A percentile compares a stretch with the other conserved stretches of the same genome.
Evolutionary conservation across 2,113 vertebrate species (phyloP).

Genomic region (Cygnus atratus): DNA sequence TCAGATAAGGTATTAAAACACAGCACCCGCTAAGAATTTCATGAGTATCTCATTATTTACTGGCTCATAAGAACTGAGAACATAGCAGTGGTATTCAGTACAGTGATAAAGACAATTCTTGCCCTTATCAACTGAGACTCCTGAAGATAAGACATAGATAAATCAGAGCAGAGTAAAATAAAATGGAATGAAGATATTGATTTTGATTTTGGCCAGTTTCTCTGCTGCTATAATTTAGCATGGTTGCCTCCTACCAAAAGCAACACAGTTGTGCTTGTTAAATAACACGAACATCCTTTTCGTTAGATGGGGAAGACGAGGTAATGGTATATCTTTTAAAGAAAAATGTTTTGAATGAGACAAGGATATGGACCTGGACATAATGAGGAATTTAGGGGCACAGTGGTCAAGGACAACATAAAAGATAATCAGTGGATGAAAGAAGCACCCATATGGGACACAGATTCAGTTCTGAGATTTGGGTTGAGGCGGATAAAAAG

Average conservation of each 20-base stretch:
- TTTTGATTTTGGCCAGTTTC: slow-evolving; percentile 1
- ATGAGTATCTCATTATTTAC: slow-evolving; percentile 47
- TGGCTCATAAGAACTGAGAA: not conserved
- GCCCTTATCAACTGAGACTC: slow-evolving; percentile 29
- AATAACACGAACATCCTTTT: not conserved
- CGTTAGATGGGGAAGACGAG: not conserved
- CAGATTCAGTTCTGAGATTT: not conserved
- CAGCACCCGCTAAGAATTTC: slow-evolving; percentile 7
- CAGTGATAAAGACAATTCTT: slow-evolving; percentile 15
- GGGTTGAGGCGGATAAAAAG: not conserved
- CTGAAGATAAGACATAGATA: slow-evolving; percentile 8
- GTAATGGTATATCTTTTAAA: not conserved
- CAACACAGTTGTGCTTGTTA: not conserved
- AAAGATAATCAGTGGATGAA: not conserved
- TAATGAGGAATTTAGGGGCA: not conserved
- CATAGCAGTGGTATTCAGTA: not conserved
- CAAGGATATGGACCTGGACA: not conserved
- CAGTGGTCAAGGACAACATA: not conserved
- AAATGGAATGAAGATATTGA: slow-evolving; percentile 3
- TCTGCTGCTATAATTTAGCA: not conserved
- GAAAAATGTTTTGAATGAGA: not conserved
- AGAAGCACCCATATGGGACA: not conserved
- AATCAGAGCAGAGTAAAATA: slow-evolving; percentile 40
- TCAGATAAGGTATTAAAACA: slow-evolving; percentile 25
- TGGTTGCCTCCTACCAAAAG: not conserved